phyloP scores from a whole-genome alignment of 2,888 invertebrate genomes.

The Silvanus unidentatus region DNA sequence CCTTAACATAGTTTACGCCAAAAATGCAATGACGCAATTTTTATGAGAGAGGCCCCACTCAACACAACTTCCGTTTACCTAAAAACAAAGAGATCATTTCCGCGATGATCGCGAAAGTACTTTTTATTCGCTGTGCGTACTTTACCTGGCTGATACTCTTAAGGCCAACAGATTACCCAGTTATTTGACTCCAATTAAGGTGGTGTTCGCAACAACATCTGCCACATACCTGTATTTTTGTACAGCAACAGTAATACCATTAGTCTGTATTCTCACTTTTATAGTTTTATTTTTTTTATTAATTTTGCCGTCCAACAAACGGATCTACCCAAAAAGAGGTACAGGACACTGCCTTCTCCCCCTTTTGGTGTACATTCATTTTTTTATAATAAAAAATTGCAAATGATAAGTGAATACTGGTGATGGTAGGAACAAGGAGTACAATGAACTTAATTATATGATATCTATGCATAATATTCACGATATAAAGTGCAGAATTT shows the following conservation, averaged over 20 bases:
- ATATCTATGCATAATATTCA: too few relatives aligned
- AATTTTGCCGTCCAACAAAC: slow-evolving; percentile 28
- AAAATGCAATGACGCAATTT: slow-evolving; percentile 5
- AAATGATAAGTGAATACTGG: background rate
- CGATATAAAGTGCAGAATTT: too few relatives aligned
- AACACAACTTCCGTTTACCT: slow-evolving; percentile 38
- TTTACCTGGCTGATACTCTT: slow-evolving; percentile 38
- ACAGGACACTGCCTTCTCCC: too few relatives aligned
- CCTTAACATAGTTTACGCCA: slow-evolving; percentile 21
- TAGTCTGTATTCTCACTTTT: slow-evolving; percentile 37
- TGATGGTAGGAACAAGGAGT: background rate
- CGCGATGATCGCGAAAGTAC: slow-evolving; percentile 1
- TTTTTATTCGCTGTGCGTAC: slow-evolving; percentile 37
- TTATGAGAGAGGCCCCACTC: slow-evolving; percentile 35
- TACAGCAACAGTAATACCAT: slow-evolving; percentile 46
- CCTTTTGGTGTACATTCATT: background rate
- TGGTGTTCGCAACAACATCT: slow-evolving; percentile 26
- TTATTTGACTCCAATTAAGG: slow-evolving; percentile 2
- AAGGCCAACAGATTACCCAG: slow-evolving; percentile 21
- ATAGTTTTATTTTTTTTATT: slow-evolving; percentile 15
- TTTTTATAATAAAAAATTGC: too few relatives aligned
- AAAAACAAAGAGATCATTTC: slow-evolving; percentile 36
- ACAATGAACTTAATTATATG: too few relatives aligned
- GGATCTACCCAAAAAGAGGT: slow-evolving; percentile 36
- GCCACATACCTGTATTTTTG: slow-evolving; percentile 45